Evolutionary conservation across 1,140 invertebrate species (phyloP).

Genomic region (Drosophila erecta): DNA sequence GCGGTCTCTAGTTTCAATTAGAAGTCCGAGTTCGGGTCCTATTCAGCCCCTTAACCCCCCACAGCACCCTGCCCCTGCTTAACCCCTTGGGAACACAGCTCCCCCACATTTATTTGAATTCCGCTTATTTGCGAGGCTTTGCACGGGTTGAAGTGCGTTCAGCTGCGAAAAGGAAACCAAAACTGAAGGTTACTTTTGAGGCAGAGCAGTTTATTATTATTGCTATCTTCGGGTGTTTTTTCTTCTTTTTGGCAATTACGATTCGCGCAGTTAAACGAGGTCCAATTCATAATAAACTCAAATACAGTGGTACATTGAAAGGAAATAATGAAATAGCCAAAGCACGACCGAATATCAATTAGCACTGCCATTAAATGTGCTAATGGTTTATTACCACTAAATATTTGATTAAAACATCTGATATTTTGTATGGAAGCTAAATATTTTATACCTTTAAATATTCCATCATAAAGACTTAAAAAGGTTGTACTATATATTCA

Average conservation of each 20-base stretch:
- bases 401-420: neutral
- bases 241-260: conserved; percentile 39
- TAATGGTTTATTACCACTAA: conserved; percentile 2
- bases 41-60: conserved; percentile 2
- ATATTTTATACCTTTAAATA: too few species aligned
- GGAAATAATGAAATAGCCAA: neutral
- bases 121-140: conserved; percentile 34
- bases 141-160: conserved; percentile 60
- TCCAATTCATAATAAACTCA: conserved; percentile 22
- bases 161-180: conserved; percentile 37
- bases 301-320: conserved; percentile 25
- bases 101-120: conserved; percentile 33
- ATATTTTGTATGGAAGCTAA: neutral
- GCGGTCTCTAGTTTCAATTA: conserved; percentile 35
- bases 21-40: conserved; percentile 37
- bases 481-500: too few species aligned
- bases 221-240: conserved; percentile 16
- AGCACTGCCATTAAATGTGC: conserved; percentile 6
- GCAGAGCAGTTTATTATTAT: conserved; percentile 33
- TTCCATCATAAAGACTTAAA: too few species aligned
- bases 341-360: neutral
- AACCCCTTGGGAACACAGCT: conserved; percentile 13
- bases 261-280: conserved; percentile 10
- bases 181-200: conserved; percentile 41
- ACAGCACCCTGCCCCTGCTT: neutral